Evolutionary conservation across 1,140 invertebrate genomes (phyloP).

Genomic region (Heliconius nattereri): DNA sequence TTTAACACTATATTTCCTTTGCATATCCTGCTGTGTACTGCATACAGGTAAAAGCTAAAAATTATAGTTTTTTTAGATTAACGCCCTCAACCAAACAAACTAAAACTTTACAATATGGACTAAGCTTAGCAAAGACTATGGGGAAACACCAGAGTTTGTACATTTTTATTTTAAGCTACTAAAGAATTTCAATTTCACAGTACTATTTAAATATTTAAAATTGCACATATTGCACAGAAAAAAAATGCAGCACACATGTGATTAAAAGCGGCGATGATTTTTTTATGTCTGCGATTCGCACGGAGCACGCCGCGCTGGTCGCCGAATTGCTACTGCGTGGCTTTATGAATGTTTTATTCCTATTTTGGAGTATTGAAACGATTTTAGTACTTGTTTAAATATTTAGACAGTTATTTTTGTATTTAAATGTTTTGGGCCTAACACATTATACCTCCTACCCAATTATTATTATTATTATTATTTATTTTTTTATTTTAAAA

Average conservation of each 20-base stretch:
- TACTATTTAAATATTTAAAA: constrained; percentile 2
- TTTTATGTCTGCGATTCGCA: constrained; percentile 14
- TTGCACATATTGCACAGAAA: not conserved
- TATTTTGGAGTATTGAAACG: not conserved
- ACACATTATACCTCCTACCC: not conserved
- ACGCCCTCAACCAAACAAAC: no score
- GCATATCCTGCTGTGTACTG: no score
- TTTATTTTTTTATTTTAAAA: no score
- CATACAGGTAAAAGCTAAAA: no score
- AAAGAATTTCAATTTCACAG: constrained; percentile 4
- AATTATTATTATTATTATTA: no score
- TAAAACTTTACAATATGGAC: no score
- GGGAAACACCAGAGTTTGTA: not conserved
- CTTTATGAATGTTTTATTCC: constrained; percentile 25
- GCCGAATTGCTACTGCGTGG: not conserved
- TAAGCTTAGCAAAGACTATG: not conserved
- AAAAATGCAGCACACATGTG: constrained; percentile 24
- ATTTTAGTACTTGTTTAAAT: constrained; percentile 11
- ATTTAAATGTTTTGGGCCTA: not conserved
- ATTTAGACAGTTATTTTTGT: not conserved
- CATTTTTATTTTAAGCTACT: not conserved
- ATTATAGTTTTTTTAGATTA: no score
- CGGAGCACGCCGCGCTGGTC: not conserved
- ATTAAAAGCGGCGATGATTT: constrained; percentile 18
- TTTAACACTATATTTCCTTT: no score